phyloP scores from a whole-genome alignment of 2,113 vertebrate genomes.

The Siphamia tubifer region DNA sequence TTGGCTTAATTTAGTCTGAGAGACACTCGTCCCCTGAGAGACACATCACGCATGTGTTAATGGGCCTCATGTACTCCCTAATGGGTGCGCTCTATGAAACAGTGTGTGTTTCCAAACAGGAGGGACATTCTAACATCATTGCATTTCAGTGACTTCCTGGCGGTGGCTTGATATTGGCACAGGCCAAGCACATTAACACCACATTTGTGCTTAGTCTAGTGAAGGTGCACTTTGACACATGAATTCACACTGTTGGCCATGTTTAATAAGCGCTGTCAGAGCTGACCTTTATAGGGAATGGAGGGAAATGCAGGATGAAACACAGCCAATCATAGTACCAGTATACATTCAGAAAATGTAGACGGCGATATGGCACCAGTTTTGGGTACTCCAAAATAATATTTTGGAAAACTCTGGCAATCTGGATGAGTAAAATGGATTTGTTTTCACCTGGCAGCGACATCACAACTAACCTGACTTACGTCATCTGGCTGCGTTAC shows the following conservation, averaged over 20 bases:
- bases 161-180: too few species aligned
- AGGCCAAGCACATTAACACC: too few species aligned
- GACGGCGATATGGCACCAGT: too few species aligned
- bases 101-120: background rate
- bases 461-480: too few species aligned
- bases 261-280: background rate
- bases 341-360: background rate
- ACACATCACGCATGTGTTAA: background rate
- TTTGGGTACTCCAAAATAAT: too few species aligned
- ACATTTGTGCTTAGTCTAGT: background rate
- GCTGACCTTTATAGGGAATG: background rate
- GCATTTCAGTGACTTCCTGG: background rate
- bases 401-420: too few species aligned
- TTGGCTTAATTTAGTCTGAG: conserved; percentile 25
- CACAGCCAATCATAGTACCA: background rate
- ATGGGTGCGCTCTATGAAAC: background rate
- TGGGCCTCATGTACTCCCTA: background rate
- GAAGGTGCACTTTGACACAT: background rate
- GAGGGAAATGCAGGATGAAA: background rate
- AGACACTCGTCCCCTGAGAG: conserved; percentile 15
- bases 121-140: background rate
- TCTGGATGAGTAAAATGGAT: too few species aligned
- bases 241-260: background rate
- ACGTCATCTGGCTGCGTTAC: too few species aligned
- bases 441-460: too few species aligned